Base-by-base conservation (phyloP, 2,888 invertebrate species). In the Caenorhabditis macrosperma region DNA sequence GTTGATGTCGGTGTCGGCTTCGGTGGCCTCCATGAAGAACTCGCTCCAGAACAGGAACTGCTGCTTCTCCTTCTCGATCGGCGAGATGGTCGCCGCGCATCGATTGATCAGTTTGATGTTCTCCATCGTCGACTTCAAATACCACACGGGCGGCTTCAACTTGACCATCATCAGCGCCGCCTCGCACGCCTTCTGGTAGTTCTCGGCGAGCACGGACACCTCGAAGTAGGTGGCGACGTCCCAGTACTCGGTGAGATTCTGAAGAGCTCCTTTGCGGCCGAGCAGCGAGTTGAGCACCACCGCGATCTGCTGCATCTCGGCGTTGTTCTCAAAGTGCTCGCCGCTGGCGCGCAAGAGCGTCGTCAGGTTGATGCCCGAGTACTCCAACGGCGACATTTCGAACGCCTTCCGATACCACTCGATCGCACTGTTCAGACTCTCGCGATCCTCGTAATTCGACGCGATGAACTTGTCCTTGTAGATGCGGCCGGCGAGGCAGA, bases 311-410 rank as follows among this genome's bases (percentile, higher is more conserved):
- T 92, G 91, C 78, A 92, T 90, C 75, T 92, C 92, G 9, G 89
- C 85, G 67, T 91, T 91, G 22, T 89, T 89, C 74, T 95, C 94
- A 91, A 99, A 96, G 91, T 96, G 95, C 91, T 96, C 95, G 61
- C 99, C 98, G 85, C 95, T 95, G 88, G 98, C 97, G 69, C 98
- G 97, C 75, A 99, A 93, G 46, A 99, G 93, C 0, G 99, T 99
- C 41, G 98, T 98, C 89, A 99, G 93, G 93, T 99, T 99, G 82
- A 99, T 97, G 69, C 98, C 99, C 28, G 98, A 97, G 92, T 98
- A 99, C 92, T 98, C 98, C 91, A 98, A 96, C 0, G 97, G 98
- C 91, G 98, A 97, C 55, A 97, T 95, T 92, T 97, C 96, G 91
- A 99, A 99, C 59, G 96, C 89, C 57, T 87, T 85, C n/a, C 90